Evolutionary conservation across 1,140 invertebrate species (phyloP), one percentile per base, ranked within the genome.

Genomic region (Drosophila mayri): DNA sequence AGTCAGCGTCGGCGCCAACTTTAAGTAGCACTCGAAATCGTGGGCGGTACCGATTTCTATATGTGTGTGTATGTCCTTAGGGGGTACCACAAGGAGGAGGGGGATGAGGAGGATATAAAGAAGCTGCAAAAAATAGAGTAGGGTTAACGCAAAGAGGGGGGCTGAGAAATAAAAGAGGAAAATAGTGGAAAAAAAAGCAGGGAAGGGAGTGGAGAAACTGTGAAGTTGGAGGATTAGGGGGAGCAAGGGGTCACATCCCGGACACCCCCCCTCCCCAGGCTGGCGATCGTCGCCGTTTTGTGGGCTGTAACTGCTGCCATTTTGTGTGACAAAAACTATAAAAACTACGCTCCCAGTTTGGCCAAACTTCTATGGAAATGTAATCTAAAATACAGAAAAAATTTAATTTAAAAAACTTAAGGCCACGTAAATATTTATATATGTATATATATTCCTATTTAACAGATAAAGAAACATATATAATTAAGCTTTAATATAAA

Each of bases 251-350:
- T 32, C 7, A 16, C 18, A 9, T 9, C 30, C 30, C 30, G 3
- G 11, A 7, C 5, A 1, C 14, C 12, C 46, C 20, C 43, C 5
- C n/a, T n/a, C 49, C 22, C 47, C 16, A 5, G 12, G n/a, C 47
- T 10, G 20, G n/a, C 22, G 65, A 85, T 85, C 81, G 60, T 70
- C 59, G 77, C 61, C 72, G 65, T 88, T 88, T 77, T 88, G 85
- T 67, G 85, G 85, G 77, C 77, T 73, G 85, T 88, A 81, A 90
- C 86, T 79, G 74, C 70, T 90, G 84, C 85, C 84, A 88, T 88
- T 87, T 87, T 87, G 84, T 74, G 77, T 87, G 79, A 78, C 41
- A 66, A 32, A 76, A 83, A 71, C 67, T 71, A 68, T 64, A 74
- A 70, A 78, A 78, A 82, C 37, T 57, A 40, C 18, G 18, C 16